Evolutionary conservation across 1,140 invertebrate genomes (phyloP).

Genomic region (Melanaphis sacchari): DNA sequence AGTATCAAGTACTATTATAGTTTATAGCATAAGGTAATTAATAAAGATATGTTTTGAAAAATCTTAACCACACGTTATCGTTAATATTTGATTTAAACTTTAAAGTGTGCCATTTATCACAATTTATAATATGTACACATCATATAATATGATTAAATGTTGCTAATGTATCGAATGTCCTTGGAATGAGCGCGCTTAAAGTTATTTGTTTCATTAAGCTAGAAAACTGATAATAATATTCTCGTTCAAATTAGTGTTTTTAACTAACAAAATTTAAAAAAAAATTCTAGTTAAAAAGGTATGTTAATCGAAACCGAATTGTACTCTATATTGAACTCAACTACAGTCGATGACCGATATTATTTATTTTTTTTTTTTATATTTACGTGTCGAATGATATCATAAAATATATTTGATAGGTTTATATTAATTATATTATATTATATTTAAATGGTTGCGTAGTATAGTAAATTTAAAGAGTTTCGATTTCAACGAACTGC

Average conservation of each 20-base stretch:
- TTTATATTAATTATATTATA: not conserved
- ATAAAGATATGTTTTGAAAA: not conserved
- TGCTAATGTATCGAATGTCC: conserved; percentile 2
- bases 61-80: not conserved
- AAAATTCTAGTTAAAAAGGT: not conserved
- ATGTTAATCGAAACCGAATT: not conserved
- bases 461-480: not conserved
- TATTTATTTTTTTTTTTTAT: not conserved
- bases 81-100: not conserved
- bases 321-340: not conserved
- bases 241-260: not conserved
- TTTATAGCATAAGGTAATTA: not conserved
- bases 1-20: not conserved
- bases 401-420: not conserved
- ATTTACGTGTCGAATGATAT: not conserved
- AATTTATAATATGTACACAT: not conserved
- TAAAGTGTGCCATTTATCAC: not conserved
- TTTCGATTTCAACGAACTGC: not conserved
- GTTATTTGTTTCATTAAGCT: not conserved
- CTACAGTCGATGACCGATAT: not conserved
- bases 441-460: not conserved
- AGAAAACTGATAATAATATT: not conserved
- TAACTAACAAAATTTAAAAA: not conserved
- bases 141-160: not conserved
- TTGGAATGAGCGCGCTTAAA: not conserved